Evolutionary conservation across 1,140 invertebrate species (phyloP).

Genomic region (Holotrichia oblita): DNA sequence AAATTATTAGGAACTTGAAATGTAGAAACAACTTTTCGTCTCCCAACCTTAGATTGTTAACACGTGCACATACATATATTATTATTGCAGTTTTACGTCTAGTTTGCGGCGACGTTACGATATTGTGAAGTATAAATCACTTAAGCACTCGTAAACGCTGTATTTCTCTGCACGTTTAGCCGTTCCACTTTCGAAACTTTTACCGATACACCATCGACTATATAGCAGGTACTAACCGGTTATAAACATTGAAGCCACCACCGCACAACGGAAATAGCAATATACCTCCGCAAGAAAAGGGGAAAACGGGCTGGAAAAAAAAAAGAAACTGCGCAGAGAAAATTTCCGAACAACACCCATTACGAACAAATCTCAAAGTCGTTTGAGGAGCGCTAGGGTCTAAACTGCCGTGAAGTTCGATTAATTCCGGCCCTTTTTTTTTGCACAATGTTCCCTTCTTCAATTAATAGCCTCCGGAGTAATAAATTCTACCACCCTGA

Average conservation of each 20-base stretch:
- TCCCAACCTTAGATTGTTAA: too few relatives aligned
- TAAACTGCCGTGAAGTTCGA: not conserved
- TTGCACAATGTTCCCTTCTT: not conserved
- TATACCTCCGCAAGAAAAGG: not conserved
- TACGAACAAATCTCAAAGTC: not conserved
- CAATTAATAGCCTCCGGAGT: not conserved
- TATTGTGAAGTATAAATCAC: conserved; percentile 13
- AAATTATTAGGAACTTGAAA: too few relatives aligned
- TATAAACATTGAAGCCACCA: not conserved
- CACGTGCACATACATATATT: too few relatives aligned
- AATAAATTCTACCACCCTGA: not conserved
- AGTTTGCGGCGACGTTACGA: not conserved
- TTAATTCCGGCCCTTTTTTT: not conserved
- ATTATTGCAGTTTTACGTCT: too few relatives aligned
- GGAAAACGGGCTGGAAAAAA: not conserved
- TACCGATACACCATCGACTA: not conserved
- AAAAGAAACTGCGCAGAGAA: not conserved
- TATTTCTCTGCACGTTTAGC: not conserved
- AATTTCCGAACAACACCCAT: conserved; percentile 12
- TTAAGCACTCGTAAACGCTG: not conserved
- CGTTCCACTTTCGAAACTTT: not conserved
- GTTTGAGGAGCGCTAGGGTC: not conserved
- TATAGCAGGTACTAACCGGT: not conserved
- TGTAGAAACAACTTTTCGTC: too few relatives aligned
- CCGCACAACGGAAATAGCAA: not conserved